Percentiles rank a stretch among this genome's conserved stretches.
These are phyloP conservation scores for Drosophila pseudotakahashii DNA, from an alignment of 2,888 invertebrate species.

Conservation along the genomic window DNA sequence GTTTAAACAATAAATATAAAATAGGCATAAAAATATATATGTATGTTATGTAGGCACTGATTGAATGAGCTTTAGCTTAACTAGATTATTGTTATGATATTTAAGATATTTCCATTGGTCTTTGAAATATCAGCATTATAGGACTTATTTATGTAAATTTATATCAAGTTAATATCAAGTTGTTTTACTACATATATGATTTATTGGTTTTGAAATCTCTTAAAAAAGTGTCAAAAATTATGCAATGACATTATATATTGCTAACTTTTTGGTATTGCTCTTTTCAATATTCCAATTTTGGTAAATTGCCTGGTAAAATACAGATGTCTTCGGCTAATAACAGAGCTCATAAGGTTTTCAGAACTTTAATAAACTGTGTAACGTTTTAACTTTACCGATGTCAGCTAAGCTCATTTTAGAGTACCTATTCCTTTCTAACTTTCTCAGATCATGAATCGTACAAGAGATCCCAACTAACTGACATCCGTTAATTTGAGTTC, in stretches of 20 bases:
- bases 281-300: background rate
- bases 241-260: background rate
- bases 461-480: background rate
- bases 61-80: no score
- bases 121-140: no score
- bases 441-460: constrained; percentile 11
- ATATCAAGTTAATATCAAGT: no score
- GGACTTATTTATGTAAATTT: no score
- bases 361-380: constrained; percentile 1
- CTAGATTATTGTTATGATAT: no score
- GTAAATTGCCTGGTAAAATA: background rate
- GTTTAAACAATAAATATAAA: no score
- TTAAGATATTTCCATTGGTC: no score
- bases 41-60: no score
- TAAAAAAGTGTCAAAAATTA: background rate
- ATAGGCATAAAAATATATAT: no score
- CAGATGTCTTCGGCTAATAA: background rate
- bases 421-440: constrained; percentile 14
- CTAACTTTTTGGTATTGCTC: background rate
- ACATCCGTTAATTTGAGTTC: constrained; percentile 15
- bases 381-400: background rate
- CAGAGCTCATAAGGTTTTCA: constrained; percentile 1
- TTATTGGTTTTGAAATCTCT: background rate
- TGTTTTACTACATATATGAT: no score
- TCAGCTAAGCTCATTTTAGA: background rate